Evolutionary conservation across 2,113 vertebrate genomes (phyloP).

Genomic region (Platysternon megacephalum): DNA sequence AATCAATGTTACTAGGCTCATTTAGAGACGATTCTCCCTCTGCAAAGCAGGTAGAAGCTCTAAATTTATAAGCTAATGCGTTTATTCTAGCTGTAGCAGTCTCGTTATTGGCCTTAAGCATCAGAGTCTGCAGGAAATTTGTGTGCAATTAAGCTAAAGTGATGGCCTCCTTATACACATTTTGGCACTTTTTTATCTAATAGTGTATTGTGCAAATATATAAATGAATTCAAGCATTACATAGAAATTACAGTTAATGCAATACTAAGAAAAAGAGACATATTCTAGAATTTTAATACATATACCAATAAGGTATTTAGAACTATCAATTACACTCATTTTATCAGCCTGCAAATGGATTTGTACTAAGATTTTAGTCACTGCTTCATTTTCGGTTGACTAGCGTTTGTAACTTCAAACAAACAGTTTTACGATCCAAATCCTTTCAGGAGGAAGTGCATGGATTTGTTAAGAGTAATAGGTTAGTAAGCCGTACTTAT

Average conservation of each 20-base stretch:
- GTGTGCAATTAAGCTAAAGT: constrained; percentile 79
- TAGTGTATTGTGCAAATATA: constrained; percentile 76
- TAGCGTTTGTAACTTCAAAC: constrained; percentile 55
- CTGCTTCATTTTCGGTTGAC: constrained; percentile 53
- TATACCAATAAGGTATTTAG: constrained; percentile 63
- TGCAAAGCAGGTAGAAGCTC: constrained; percentile 72
- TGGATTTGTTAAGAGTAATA: constrained; percentile 17
- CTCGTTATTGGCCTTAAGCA: constrained; percentile 73
- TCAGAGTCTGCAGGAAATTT: constrained; percentile 77
- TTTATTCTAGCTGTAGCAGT: constrained; percentile 79
- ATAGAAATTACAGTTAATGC: constrained; percentile 78
- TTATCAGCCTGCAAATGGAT: constrained; percentile 75
- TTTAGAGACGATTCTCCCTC: constrained; percentile 78
- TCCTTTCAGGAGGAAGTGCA: constrained; percentile 53
- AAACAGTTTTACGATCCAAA: constrained; percentile 63
- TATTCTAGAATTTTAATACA: constrained; percentile 73
- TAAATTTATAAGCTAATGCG: constrained; percentile 80
- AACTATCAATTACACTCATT: constrained; percentile 67
- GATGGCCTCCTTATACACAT: constrained; percentile 75
- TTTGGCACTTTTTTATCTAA: constrained; percentile 78
- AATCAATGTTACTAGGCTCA: constrained; percentile 83
- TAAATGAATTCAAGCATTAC: constrained; percentile 79
- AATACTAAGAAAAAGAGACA: constrained; percentile 74
- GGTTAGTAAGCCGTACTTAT: constrained; percentile 3
- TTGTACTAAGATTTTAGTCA: constrained; percentile 61